Evolutionary conservation across 2,113 vertebrate species (phyloP), one percentile per base, ranked within the genome.

Genomic region (Chitala chitala): DNA sequence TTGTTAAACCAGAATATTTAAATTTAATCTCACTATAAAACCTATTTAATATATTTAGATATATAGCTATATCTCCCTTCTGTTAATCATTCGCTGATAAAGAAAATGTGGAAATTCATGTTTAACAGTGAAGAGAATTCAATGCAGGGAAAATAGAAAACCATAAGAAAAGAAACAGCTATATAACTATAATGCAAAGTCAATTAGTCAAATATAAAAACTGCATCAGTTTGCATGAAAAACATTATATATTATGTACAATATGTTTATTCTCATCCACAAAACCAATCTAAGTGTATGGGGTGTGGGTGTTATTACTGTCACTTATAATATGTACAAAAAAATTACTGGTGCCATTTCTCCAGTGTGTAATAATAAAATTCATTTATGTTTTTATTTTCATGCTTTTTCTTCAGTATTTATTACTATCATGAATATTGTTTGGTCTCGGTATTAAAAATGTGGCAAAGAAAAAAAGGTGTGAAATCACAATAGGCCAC

Each of bases 271-370:
- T 51, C 48, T 51, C 7, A 58, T 33, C 58, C 40, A 26, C 9
- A 36, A 15, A 5, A n/a, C 10, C 40, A 81, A 78, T 80, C 73
- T 75, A 72, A 81, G 77, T 80, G 79, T 42, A n/a, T 33, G 33
- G 9, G 42, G 31, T 64, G 48, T 55, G 33, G 63, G 56, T 56
- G 29, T 55, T 0, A 4, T 75, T 42, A 22, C 51, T 7, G 48
- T 55, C 20, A 75, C 53, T 44, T 55, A 51, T 44, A 51, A 68
- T 68, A 56, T 42, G 50, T 29, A 31, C 58, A n/a, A 56, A 42
- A 6, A 55, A 69, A 69, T 73, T 80, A 77, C 79, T 79, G 84
- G 76, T 82, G 83, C 80, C 63, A 74, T 77, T 79, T 85, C 84
- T 82, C 82, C 76, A 29, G 83, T 73, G 72, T 82, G 83, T 72